These are phyloP conservation scores for Adineta ricciae DNA, from an alignment of 2,888 invertebrate species.

Conservation along the genomic window DNA sequence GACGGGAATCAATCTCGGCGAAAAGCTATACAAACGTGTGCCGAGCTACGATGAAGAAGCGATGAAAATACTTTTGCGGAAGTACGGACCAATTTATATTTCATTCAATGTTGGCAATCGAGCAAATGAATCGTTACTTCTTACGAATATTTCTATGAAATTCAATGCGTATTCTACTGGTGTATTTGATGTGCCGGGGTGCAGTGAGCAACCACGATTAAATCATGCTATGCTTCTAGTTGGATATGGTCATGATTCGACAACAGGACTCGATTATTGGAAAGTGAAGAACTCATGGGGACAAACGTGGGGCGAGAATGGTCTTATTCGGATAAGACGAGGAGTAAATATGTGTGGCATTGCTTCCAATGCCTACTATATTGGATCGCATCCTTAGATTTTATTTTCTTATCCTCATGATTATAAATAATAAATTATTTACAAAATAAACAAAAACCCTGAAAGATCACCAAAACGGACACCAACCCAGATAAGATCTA, in stretches of 20 bases:
- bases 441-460: too few relatives aligned
- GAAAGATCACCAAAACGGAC: constrained; percentile 33
- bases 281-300: not conserved
- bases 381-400: too few relatives aligned
- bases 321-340: not conserved
- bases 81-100: not conserved
- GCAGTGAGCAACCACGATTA: not conserved
- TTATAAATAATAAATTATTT: too few relatives aligned
- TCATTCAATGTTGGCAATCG: not conserved
- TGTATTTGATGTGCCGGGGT: not conserved
- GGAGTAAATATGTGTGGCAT: constrained; percentile 13
- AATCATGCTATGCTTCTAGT: not conserved
- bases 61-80: not conserved
- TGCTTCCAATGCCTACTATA: not conserved
- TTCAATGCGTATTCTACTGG: not conserved
- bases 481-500: constrained; percentile 31
- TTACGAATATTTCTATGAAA: not conserved
- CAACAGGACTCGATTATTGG: not conserved
- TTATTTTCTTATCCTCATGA: too few relatives aligned
- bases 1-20: not conserved
- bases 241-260: not conserved
- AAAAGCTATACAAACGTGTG: not conserved
- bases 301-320: not conserved
- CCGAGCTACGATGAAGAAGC: not conserved
- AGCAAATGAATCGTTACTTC: too few relatives aligned